phyloP scores from a whole-genome alignment of 2,888 invertebrate genomes.

The Sarcophaga caerulescens region DNA sequence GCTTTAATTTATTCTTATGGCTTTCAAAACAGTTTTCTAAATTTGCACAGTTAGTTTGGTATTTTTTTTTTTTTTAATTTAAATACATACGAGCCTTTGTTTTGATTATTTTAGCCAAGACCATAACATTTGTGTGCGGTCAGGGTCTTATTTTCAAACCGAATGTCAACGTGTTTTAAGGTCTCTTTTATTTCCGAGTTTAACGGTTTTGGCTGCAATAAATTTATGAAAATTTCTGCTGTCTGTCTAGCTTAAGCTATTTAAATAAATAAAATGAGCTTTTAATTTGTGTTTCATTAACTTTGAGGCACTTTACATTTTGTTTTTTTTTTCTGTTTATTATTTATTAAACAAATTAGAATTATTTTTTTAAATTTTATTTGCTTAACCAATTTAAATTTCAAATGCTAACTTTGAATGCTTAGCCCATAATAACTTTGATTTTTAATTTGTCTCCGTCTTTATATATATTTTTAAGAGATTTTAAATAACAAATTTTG shows the following conservation, averaged over 20 bases:
- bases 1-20: not conserved
- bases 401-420: not conserved
- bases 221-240: not conserved
- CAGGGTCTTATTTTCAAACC: constrained; percentile 44
- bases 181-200: not conserved
- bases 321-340: too few relatives aligned
- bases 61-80: not conserved
- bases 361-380: too few relatives aligned
- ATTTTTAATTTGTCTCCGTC: too few relatives aligned
- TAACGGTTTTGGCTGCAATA: not conserved
- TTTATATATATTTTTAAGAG: too few relatives aligned
- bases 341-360: too few relatives aligned
- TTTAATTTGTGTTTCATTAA: constrained; percentile 5
- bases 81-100: not conserved
- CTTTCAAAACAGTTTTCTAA: constrained; percentile 12
- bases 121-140: constrained; percentile 28
- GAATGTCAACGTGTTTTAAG: constrained; percentile 58
- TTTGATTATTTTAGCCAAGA: not conserved
- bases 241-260: not conserved
- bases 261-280: not conserved
- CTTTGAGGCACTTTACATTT: not conserved
- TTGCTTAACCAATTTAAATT: not conserved
- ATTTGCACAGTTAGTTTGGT: constrained; percentile 18
- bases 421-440: too few relatives aligned
- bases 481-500: too few relatives aligned